Evolutionary conservation across 2,888 invertebrate genomes (phyloP).

Genomic region (Agrotis exclamationis): DNA sequence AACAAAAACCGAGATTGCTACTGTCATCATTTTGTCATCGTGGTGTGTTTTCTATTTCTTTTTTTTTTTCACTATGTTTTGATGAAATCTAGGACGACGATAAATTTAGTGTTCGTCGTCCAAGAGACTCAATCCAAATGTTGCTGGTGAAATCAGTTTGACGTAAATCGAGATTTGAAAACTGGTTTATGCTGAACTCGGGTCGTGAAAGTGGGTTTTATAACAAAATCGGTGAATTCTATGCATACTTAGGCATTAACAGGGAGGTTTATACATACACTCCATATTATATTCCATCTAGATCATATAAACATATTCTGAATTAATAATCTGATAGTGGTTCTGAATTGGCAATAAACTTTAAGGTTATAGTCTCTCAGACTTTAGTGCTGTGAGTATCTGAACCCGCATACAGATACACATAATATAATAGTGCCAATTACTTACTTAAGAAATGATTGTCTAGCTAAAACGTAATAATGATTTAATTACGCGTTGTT

Average conservation of each 20-base stretch:
- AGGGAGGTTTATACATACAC: slow-evolving; percentile 76
- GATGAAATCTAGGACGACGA: too few species aligned
- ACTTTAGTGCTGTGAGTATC: slow-evolving; percentile 65
- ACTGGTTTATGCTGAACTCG: too few species aligned
- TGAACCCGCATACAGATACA: slow-evolving; percentile 32
- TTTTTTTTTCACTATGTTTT: too few species aligned
- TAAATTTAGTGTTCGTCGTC: too few species aligned
- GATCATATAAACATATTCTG: slow-evolving; percentile 71
- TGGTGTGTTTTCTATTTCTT: too few species aligned
- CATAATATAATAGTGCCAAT: slow-evolving; percentile 24
- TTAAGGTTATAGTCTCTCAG: slow-evolving; percentile 69
- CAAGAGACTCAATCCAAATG: too few species aligned
- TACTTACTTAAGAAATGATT: slow-evolving; percentile 18
- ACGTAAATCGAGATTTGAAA: too few species aligned
- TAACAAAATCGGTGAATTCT: too few species aligned
- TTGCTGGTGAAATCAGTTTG: too few species aligned
- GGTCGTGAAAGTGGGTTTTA: too few species aligned
- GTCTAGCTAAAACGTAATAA: slow-evolving; percentile 4
- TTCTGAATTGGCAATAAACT: slow-evolving; percentile 71
- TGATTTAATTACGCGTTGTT: slow-evolving; percentile 7
- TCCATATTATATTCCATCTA: slow-evolving; percentile 78
- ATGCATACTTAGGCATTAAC: slow-evolving; percentile 60
- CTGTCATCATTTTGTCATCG: too few species aligned
- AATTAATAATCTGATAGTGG: slow-evolving; percentile 75
- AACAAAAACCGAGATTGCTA: too few species aligned